phyloP scores from a whole-genome alignment of 2,797 vertebrate genomes.

The Pterois miles region DNA sequence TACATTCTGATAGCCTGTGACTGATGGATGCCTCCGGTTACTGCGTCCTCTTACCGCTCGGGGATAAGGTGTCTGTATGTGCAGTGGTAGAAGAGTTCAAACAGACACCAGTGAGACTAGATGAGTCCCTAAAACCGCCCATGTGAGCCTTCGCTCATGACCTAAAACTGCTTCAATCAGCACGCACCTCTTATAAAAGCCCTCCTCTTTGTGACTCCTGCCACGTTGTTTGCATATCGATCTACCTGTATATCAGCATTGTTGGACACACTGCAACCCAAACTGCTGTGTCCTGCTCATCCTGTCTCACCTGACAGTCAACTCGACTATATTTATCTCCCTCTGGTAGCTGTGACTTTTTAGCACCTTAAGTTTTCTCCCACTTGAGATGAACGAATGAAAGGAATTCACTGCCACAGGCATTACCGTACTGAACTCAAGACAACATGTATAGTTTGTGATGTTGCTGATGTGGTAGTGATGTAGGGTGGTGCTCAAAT shows the following conservation, averaged over 20 bases:
- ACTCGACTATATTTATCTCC: background rate
- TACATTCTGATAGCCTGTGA: constrained; percentile 43
- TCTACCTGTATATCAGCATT: background rate
- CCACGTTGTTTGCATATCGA: background rate
- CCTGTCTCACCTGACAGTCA: constrained; percentile 10
- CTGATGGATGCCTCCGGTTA: constrained; percentile 52
- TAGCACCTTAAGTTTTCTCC: background rate
- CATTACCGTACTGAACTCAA: background rate
- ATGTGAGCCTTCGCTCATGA: background rate
- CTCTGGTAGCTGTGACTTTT: background rate
- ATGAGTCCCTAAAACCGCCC: background rate
- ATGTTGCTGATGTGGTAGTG: background rate
- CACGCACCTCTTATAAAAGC: background rate
- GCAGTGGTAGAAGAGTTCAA: constrained; percentile 42
- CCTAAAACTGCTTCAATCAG: background rate
- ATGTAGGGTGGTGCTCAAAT: background rate
- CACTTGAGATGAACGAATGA: background rate
- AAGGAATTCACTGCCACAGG: background rate
- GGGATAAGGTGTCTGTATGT: constrained; percentile 66
- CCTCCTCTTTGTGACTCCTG: background rate
- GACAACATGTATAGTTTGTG: background rate
- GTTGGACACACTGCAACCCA: background rate
- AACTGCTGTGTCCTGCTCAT: constrained; percentile 7
- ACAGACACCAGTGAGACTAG: background rate
- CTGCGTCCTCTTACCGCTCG: constrained; percentile 68